phyloP scores from a whole-genome alignment of 2,888 invertebrate species.

The Synergus japonicus region DNA sequence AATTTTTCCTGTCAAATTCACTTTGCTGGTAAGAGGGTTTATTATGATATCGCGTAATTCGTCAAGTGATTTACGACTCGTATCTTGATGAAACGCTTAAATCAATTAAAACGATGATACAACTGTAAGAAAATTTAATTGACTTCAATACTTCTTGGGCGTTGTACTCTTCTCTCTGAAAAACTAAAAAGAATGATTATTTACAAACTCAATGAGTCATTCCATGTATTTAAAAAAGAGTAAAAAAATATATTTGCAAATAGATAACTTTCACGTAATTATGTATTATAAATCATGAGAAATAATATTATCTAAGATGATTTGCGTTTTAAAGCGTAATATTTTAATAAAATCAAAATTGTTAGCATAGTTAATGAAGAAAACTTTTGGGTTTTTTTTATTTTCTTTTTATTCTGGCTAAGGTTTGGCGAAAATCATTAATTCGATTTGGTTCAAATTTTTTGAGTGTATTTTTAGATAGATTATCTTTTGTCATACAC shows the following conservation, averaged over 20 bases:
- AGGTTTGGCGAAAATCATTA: no score
- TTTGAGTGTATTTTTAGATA: no score
- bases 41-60: constrained; percentile 33
- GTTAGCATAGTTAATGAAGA: no score
- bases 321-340: neutral
- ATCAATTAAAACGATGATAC: constrained; percentile 22
- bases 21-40: constrained; percentile 9
- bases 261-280: neutral
- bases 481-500: no score
- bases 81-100: constrained; percentile 28
- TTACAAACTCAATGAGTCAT: neutral
- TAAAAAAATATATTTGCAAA: no score
- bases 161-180: neutral
- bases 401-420: no score
- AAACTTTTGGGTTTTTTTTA: no score
- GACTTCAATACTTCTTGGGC: neutral
- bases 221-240: neutral
- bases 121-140: neutral
- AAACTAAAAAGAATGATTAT: neutral
- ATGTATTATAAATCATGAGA: neutral
- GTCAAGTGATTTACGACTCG: constrained; percentile 33
- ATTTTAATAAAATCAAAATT: no score
- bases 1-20: constrained; percentile 32
- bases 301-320: neutral
- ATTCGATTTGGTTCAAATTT: no score